These are phyloP conservation scores for Nautilus pompilius DNA, from an alignment of 1,140 invertebrate species.

Conservation along the genomic window DNA sequence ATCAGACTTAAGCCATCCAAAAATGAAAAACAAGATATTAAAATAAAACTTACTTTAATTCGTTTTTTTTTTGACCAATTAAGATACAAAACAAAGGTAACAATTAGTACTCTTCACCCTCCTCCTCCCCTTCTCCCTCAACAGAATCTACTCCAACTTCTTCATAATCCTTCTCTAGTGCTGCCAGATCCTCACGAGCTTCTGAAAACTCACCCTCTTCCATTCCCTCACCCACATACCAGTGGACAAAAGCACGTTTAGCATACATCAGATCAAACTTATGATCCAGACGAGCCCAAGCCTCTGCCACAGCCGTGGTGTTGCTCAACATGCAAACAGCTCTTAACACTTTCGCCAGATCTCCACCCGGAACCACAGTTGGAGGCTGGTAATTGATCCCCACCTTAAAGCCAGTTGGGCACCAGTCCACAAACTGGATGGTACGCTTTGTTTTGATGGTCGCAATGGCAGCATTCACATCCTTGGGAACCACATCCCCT, in stretches of 20 bases:
- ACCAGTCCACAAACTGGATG: slow-evolving; percentile 67
- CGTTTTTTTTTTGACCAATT: no score
- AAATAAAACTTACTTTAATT: no score
- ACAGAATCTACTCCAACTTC: slow-evolving; percentile 28
- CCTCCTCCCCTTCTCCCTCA: slow-evolving; percentile 21
- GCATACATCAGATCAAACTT: slow-evolving; percentile 64
- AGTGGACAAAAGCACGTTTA: slow-evolving; percentile 61
- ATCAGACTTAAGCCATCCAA: no score
- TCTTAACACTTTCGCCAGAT: slow-evolving; percentile 58
- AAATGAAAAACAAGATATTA: no score
- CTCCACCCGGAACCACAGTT: slow-evolving; percentile 61
- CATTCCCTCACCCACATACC: slow-evolving; percentile 59
- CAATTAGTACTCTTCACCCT: slow-evolving; percentile 57
- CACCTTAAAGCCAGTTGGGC: no score
- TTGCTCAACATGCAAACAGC: slow-evolving; percentile 51
- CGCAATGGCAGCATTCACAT: slow-evolving; percentile 76
- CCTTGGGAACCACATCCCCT: slow-evolving; percentile 66
- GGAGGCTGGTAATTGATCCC: slow-evolving; percentile 41
- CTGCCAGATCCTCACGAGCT: slow-evolving; percentile 80
- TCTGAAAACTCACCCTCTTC: slow-evolving; percentile 69
- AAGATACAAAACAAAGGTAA: slow-evolving; percentile 71
- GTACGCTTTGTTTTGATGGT: slow-evolving; percentile 77
- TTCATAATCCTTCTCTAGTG: slow-evolving; percentile 48
- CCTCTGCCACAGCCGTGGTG: slow-evolving; percentile 63
- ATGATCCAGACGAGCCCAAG: slow-evolving; percentile 65